Evolutionary conservation across 2,888 invertebrate species (phyloP), one percentile per base, ranked within the genome.

Genomic region (Mesochorus sp.): DNA sequence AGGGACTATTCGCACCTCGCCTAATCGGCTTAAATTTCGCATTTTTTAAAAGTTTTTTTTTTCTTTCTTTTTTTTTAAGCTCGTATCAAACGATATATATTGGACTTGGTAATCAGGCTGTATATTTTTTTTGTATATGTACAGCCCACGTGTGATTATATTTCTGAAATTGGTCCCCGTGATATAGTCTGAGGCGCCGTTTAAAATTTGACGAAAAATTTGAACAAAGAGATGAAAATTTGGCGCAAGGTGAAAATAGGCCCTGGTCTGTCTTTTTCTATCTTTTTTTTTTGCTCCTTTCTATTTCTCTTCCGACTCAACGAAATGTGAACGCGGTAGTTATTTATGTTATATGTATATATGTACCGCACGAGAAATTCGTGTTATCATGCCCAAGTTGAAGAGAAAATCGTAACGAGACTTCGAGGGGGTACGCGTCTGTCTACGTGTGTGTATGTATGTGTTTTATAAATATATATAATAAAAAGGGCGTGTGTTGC

Each of bases 131-230:
- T 8, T 10, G 14, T 26, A 24, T 37, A 8, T 61, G 14, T 47
- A 55, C 19, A 44, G 42, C 24, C 42, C 59, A 53, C 61, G 75
- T 31, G 59, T 67, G 42, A 55, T 61, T 47, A 42, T 44, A 51
- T 17, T 42, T 72, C 57, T 57, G 2, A 8, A 55, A 39, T 71
- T 77, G 61, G 77, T 62, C 73, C 72, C 77, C 72, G 61, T 44
- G 59, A 24, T 62, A 42, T 42, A 53, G 31, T 47, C 68, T 55
- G 62, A 68, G 77, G 64, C 68, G 62, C 57, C 76, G 44, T 61
- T 37, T 39, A 2, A 17, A 39, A 44, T n/a, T n/a, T n/a, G n/a
- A n/a, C n/a, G 31, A 10, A 64, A 64, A 17, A 57, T 57, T 42
- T n/a, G 19, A 12, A 39, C 68, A 51, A 21, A 53, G 17, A 53